phyloP scores from a whole-genome alignment of 2,888 invertebrate species.

The Gymnosoma rotundatum region DNA sequence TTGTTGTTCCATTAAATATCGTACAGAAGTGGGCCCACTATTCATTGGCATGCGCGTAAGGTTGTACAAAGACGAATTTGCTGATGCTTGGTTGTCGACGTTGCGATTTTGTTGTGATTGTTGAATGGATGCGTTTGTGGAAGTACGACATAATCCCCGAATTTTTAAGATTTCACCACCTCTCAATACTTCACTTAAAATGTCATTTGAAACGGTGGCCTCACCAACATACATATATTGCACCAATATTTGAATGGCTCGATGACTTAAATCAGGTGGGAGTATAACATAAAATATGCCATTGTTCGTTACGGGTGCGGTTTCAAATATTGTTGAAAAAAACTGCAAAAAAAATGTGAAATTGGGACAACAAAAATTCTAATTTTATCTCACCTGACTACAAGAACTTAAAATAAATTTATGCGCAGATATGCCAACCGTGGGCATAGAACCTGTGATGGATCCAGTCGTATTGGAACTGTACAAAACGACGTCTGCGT shows the following conservation, averaged over 20 bases:
- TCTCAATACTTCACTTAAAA: constrained; percentile 89
- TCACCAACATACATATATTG: constrained; percentile 92
- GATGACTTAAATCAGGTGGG: constrained; percentile 91
- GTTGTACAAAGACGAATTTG: constrained; percentile 71
- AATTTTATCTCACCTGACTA: constrained; percentile 83
- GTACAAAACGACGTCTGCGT: constrained; percentile 91
- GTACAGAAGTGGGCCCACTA: constrained; percentile 62
- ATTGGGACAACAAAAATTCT: not conserved
- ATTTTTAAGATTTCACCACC: constrained; percentile 92
- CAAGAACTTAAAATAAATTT: constrained; percentile 92
- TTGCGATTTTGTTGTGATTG: constrained; percentile 61
- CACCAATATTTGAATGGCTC: constrained; percentile 90
- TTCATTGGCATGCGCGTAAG: constrained; percentile 74
- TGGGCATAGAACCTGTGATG: constrained; percentile 79
- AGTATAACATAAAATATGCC: constrained; percentile 87
- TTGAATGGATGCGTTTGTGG: constrained; percentile 58
- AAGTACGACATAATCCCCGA: constrained; percentile 89
- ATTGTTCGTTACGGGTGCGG: constrained; percentile 80
- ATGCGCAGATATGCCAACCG: constrained; percentile 92
- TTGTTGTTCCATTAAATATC: constrained; percentile 72
- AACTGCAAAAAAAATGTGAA: constrained; percentile 73
- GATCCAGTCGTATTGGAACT: constrained; percentile 84
- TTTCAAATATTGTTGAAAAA: constrained; percentile 82
- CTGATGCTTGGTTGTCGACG: constrained; percentile 42
- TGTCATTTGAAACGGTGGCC: constrained; percentile 92